Evolutionary conservation across 2,888 invertebrate species (phyloP).

Genomic region (Pomacea canaliculata): DNA sequence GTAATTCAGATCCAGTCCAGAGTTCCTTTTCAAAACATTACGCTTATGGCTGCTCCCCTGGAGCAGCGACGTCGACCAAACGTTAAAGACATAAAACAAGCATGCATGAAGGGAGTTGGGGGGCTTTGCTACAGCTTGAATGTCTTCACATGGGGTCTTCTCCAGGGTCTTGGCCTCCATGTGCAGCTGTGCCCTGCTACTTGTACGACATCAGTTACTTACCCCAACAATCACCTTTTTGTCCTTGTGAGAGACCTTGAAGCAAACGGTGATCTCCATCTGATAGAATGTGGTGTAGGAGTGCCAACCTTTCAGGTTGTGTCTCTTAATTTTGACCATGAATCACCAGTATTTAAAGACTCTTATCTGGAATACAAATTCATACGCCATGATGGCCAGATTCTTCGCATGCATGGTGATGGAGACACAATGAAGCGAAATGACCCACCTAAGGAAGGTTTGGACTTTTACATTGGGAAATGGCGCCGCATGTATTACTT

Average conservation of each 20-base stretch:
- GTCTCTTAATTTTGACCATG: constrained; percentile 37
- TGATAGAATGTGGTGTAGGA: constrained; percentile 36
- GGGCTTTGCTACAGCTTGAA: constrained; percentile 42
- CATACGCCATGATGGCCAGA: constrained; percentile 32
- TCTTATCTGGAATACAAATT: constrained; percentile 43
- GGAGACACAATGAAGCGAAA: constrained; percentile 29
- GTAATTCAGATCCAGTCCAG: constrained; percentile 22
- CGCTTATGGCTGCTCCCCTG: constrained; percentile 25
- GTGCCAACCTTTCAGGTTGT: constrained; percentile 38
- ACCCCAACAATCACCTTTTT: constrained; percentile 37
- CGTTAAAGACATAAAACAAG: constrained; percentile 31
- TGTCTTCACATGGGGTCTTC: constrained; percentile 33
- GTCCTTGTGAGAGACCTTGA: constrained; percentile 32
- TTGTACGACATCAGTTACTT: constrained; percentile 27
- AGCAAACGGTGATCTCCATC: constrained; percentile 32
- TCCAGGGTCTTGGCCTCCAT: constrained; percentile 32
- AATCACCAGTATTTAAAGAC: constrained; percentile 35
- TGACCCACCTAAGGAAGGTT: constrained; percentile 14
- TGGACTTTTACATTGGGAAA: constrained; percentile 29
- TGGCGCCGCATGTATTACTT: constrained; percentile 39
- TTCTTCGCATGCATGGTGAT: constrained; percentile 38
- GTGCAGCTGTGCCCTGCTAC: constrained; percentile 29
- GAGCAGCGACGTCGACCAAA: constrained; percentile 32
- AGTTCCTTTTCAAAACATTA: constrained; percentile 39
- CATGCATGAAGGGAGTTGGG: constrained; percentile 30